Evolutionary conservation across 1,140 invertebrate genomes (phyloP).

Genomic region (Nasonia giraulti): DNA sequence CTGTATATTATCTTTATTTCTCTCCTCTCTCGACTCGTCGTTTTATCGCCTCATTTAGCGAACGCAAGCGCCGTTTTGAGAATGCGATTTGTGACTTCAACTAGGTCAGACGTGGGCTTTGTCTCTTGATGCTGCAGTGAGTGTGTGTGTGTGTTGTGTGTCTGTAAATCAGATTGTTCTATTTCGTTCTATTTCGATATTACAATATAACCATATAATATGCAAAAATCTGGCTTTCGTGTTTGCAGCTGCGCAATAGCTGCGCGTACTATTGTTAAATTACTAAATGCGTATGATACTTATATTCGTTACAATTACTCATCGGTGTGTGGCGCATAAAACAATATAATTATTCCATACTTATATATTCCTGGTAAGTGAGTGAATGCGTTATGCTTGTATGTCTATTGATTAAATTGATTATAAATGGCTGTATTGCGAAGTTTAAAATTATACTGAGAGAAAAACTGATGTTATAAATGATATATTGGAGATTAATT

Average conservation of each 20-base stretch:
- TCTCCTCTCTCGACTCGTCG: neutral
- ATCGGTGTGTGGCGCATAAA: neutral
- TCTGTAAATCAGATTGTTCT: neutral
- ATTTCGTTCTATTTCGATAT: neutral
- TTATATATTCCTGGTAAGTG: neutral
- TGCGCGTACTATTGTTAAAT: neutral
- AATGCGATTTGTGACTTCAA: conserved; percentile 8
- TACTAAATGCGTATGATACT: neutral
- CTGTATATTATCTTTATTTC: neutral
- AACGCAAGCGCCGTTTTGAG: conserved; percentile 42
- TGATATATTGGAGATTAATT: neutral
- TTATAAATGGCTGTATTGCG: too few relatives aligned
- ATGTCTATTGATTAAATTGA: neutral
- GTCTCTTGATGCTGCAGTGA: neutral
- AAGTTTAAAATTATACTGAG: neutral
- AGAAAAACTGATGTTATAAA: neutral
- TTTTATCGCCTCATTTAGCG: conserved; percentile 30
- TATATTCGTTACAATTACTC: neutral
- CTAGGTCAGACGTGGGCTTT: conserved; percentile 39
- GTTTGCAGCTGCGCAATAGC: neutral
- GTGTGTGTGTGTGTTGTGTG: neutral
- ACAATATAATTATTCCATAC: neutral
- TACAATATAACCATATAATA: neutral
- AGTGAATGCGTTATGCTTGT: neutral
- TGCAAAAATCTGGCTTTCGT: neutral